Conservation (phyloP, 2,113 vertebrate species). For the Istiophorus platypterus region DNA sequence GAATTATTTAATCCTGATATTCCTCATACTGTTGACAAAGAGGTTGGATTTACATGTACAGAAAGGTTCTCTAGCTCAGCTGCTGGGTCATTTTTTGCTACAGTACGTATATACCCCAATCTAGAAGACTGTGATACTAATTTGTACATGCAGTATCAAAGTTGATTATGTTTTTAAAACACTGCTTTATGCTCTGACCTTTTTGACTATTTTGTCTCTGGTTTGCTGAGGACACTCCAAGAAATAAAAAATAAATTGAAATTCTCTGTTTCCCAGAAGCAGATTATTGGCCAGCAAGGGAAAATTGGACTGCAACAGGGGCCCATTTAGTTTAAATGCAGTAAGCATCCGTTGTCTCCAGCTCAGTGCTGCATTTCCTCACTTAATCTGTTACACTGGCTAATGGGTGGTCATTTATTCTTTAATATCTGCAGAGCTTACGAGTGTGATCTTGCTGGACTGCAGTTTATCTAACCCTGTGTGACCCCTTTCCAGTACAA, state of each 20-base stretch:
- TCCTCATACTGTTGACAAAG: background rate
- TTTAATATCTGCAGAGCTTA: conserved; percentile 18
- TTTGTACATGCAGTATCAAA: background rate
- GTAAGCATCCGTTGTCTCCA: conserved; percentile 21
- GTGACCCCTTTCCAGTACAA: background rate
- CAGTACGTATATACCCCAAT: background rate
- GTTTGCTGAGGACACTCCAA: background rate
- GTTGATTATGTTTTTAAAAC: background rate
- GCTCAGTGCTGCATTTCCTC: conserved; percentile 18
- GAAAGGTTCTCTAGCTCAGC: background rate
- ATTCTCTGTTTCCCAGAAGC: conserved; percentile 34
- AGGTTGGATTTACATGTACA: background rate
- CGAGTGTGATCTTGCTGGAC: conserved; percentile 4
- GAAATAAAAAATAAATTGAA: conserved; percentile 6
- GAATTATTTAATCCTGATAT: conserved; percentile 27
- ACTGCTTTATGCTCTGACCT: background rate
- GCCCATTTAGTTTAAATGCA: conserved; percentile 51
- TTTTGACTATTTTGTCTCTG: conserved; percentile 1
- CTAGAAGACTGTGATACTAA: background rate
- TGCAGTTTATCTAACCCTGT: background rate
- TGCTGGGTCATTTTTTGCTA: background rate
- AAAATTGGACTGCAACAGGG: conserved; percentile 54
- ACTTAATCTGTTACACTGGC: conserved; percentile 2
- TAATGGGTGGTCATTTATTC: conserved; percentile 2
- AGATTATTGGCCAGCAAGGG: conserved; percentile 32